A percentile compares a stretch with the other conserved stretches of the same genome.
Conservation (phyloP, 2,888 invertebrate species). For the Caenorhabditis angaria region DNA sequence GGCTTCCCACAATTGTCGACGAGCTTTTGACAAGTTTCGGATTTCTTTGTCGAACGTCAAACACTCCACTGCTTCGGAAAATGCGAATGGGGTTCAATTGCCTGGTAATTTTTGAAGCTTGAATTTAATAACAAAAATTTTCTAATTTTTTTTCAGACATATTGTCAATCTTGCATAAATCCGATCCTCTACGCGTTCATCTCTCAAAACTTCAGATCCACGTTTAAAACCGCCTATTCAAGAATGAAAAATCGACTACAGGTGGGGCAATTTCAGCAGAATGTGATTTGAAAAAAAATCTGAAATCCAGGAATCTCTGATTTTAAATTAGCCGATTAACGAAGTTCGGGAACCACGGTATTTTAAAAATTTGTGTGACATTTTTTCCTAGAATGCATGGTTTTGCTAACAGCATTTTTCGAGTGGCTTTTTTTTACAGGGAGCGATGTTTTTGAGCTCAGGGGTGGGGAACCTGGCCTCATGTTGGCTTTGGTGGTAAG, state of each 20-base stretch:
- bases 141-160: constrained; percentile 73
- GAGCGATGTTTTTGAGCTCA: too few species aligned
- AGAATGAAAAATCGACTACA: constrained; percentile 61
- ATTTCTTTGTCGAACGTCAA: constrained; percentile 74
- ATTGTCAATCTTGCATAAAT: constrained; percentile 81
- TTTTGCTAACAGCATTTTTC: too few species aligned
- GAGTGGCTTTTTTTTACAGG: too few species aligned
- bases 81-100: constrained; percentile 77
- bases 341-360: too few species aligned
- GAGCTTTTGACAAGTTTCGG: constrained; percentile 79
- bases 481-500: too few species aligned
- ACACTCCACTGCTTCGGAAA: constrained; percentile 76
- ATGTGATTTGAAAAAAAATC: neutral
- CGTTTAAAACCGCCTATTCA: constrained; percentile 62
- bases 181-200: constrained; percentile 82
- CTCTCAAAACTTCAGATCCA: constrained; percentile 74
- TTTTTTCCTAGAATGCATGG: constrained; percentile 4
- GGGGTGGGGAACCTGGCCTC: too few species aligned
- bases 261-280: constrained; percentile 28
- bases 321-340: neutral
- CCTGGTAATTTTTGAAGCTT: constrained; percentile 28
- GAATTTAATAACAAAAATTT: neutral
- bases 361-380: neutral
- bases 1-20: constrained; percentile 78
- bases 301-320: constrained; percentile 23